phyloP scores from a whole-genome alignment of 2,797 vertebrate species.

The Salmo trutta region DNA sequence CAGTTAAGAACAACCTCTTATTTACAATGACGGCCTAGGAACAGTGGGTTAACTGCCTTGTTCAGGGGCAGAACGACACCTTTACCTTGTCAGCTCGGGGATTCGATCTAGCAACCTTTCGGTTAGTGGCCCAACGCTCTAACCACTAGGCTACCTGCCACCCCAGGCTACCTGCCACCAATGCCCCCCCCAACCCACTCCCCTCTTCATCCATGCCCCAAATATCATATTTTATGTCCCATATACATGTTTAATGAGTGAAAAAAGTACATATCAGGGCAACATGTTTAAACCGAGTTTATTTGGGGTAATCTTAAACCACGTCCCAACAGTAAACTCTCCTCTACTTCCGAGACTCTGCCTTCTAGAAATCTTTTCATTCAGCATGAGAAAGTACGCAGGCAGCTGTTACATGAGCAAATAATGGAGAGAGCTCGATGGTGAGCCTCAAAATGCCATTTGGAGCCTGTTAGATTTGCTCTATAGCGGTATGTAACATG shows the following conservation, averaged over 20 bases:
- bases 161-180: too few relatives aligned
- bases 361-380: conserved; percentile 6
- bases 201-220: conserved; percentile 39
- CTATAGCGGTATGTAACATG: not conserved
- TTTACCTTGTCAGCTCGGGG: too few relatives aligned
- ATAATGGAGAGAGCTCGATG: conserved; percentile 44
- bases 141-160: too few relatives aligned
- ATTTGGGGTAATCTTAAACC: not conserved
- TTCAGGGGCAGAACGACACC: too few relatives aligned
- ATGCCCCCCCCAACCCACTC: not conserved
- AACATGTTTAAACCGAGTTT: not conserved
- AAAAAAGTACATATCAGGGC: conserved; percentile 33
- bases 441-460: conserved; percentile 19
- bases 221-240: too few relatives aligned
- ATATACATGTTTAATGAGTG: not conserved
- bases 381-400: conserved; percentile 19
- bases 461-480: conserved; percentile 23
- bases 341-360: not conserved
- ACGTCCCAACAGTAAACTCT: too few relatives aligned
- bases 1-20: too few relatives aligned
- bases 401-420: conserved; percentile 12
- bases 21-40: too few relatives aligned
- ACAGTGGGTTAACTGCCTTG: too few relatives aligned
- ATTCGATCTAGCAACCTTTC: too few relatives aligned
- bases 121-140: too few relatives aligned